phyloP scores from a whole-genome alignment of 35 echinoderm and acorn worm species.

The Diadema setosum region DNA sequence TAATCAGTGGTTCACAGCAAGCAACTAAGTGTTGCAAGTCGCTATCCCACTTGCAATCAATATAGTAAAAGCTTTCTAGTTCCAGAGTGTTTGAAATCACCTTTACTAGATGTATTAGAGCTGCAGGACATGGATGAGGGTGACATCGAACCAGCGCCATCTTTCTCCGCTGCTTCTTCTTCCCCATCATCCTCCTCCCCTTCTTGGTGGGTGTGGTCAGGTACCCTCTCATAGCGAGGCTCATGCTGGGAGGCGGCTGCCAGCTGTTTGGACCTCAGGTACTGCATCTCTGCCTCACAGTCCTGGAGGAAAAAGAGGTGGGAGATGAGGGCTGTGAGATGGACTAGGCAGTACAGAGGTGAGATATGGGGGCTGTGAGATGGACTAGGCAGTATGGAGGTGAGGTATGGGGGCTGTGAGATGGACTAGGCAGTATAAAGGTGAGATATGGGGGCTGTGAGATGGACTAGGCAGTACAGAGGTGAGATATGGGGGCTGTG shows the following conservation, averaged over 20 bases:
- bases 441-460: too few species aligned
- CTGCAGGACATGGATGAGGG: neutral
- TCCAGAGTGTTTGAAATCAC: too few species aligned
- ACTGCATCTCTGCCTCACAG: constrained; percentile 45
- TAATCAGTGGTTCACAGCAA: too few species aligned
- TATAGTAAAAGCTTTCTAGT: too few species aligned
- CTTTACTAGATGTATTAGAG: constrained; percentile 7
- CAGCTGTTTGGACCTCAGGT: neutral
- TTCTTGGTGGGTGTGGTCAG: neutral
- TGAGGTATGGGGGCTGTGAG: too few species aligned
- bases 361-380: too few species aligned
- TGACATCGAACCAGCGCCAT: neutral
- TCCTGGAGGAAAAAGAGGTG: neutral
- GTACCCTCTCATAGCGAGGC: neutral
- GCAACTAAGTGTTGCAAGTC: too few species aligned
- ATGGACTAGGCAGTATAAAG: too few species aligned
- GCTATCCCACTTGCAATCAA: too few species aligned
- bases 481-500: too few species aligned
- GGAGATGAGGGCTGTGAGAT: neutral
- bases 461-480: too few species aligned
- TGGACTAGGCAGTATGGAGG: too few species aligned
- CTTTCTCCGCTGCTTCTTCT: neutral
- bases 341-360: neutral
- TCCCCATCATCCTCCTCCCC: neutral
- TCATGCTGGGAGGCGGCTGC: neutral